A percentile compares a stretch with the other conserved stretches of the same genome.
Conservation (phyloP, 2,797 vertebrate genomes). For the Psittacula derbiana region DNA sequence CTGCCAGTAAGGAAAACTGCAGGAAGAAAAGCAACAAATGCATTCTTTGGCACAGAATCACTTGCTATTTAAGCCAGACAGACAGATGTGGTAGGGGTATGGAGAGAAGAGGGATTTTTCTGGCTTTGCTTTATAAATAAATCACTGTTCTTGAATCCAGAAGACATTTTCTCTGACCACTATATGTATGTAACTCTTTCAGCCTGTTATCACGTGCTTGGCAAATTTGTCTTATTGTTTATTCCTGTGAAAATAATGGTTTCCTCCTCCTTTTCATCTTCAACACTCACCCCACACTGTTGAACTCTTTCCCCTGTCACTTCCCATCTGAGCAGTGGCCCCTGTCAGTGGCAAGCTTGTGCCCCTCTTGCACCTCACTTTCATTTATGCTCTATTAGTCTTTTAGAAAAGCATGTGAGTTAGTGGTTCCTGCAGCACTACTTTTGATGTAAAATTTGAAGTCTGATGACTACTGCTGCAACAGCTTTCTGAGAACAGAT, state of each 20-base stretch:
- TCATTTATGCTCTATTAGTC: not conserved
- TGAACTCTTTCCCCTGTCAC: not conserved
- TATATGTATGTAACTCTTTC: not conserved
- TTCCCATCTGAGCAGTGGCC: not conserved
- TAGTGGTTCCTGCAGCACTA: not conserved
- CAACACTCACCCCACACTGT: not conserved
- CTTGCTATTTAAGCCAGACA: constrained; percentile 2
- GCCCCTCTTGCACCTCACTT: not conserved
- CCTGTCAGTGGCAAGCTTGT: not conserved
- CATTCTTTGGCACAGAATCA: not conserved
- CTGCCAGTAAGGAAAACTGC: constrained; percentile 2
- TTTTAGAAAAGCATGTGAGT: not conserved
- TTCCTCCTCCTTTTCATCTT: not conserved
- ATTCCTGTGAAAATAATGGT: constrained; percentile 18
- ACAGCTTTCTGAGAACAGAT: not conserved
- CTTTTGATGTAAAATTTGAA: not conserved
- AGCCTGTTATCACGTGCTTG: constrained; percentile 17
- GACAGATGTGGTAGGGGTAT: constrained; percentile 37
- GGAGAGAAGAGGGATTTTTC: constrained; percentile 10
- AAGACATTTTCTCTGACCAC: not conserved
- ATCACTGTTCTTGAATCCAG: constrained; percentile 32
- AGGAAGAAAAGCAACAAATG: constrained; percentile 24
- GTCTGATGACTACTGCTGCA: not conserved
- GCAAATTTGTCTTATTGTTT: constrained; percentile 13
- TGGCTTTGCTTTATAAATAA: constrained; percentile 53